Conservation (phyloP, 1,140 invertebrate genomes). For the Drosophila persimilis region DNA sequence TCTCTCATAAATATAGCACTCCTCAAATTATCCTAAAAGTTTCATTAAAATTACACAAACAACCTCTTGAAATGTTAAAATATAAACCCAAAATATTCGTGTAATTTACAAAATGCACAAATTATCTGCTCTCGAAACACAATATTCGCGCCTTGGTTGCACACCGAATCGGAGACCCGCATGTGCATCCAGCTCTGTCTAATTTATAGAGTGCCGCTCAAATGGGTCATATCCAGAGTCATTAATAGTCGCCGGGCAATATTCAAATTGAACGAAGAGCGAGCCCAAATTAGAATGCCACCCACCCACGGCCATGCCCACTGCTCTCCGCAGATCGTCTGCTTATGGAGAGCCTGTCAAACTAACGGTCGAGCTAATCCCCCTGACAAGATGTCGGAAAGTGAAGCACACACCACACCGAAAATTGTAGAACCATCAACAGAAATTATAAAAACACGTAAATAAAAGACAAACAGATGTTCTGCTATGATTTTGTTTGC, state of each 20-base stretch:
- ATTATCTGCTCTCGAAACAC: too few species aligned
- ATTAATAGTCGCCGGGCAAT: slow-evolving; percentile 42
- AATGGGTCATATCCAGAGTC: slow-evolving; percentile 45
- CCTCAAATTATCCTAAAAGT: too few species aligned
- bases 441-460: slow-evolving; percentile 29
- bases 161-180: too few species aligned
- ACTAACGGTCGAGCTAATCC: slow-evolving; percentile 54
- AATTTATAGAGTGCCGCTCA: slow-evolving; percentile 44
- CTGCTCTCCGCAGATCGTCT: neutral
- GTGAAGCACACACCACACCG: neutral
- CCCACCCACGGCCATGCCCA: slow-evolving; percentile 27
- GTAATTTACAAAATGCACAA: too few species aligned
- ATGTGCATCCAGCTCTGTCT: neutral
- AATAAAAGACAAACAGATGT: slow-evolving; percentile 54
- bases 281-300: slow-evolving; percentile 44
- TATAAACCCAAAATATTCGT: too few species aligned
- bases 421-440: slow-evolving; percentile 18
- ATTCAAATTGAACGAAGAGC: slow-evolving; percentile 43
- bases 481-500: slow-evolving; percentile 44
- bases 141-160: too few species aligned
- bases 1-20: too few species aligned
- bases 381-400: slow-evolving; percentile 47
- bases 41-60: too few species aligned
- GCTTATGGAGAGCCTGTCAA: slow-evolving; percentile 43
- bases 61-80: too few species aligned